These are phyloP conservation scores for Anomalospiza imberbis DNA, from an alignment of 2,797 vertebrate genomes.

Conservation along the genomic window DNA sequence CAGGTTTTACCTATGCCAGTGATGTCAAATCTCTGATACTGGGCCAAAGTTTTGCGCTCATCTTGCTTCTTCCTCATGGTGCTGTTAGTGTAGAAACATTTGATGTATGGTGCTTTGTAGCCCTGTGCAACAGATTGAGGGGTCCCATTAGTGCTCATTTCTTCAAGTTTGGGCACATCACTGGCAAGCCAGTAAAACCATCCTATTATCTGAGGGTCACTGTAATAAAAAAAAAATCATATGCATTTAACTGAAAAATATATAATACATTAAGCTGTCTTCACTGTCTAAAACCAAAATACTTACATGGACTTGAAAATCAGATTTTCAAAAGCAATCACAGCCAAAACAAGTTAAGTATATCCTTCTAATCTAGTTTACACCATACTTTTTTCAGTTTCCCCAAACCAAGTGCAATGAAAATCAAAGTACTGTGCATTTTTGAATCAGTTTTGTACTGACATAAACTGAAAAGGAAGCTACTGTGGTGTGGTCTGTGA, in stretches of 20 bases:
- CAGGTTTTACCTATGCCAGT: not conserved
- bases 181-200: not conserved
- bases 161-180: not conserved
- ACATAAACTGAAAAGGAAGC: not conserved
- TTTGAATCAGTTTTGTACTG: not conserved
- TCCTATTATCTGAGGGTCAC: not conserved
- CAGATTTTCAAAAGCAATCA: not conserved
- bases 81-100: not conserved
- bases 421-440: not conserved
- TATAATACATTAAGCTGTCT: not conserved
- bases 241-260: not conserved
- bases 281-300: not conserved
- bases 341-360: not conserved
- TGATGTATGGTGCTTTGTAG: not conserved
- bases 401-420: not conserved
- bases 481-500: not conserved
- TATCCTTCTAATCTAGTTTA: not conserved
- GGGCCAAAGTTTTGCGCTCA: rapidly evolving
- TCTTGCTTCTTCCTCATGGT: not conserved
- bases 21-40: not conserved
- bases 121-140: not conserved
- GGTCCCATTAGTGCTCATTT: rapidly evolving
- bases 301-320: not conserved
- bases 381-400: not conserved
- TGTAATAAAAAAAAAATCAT: not conserved